Evolutionary conservation across 2,888 invertebrate species (phyloP).

Genomic region (Himalopsyche anomala): DNA sequence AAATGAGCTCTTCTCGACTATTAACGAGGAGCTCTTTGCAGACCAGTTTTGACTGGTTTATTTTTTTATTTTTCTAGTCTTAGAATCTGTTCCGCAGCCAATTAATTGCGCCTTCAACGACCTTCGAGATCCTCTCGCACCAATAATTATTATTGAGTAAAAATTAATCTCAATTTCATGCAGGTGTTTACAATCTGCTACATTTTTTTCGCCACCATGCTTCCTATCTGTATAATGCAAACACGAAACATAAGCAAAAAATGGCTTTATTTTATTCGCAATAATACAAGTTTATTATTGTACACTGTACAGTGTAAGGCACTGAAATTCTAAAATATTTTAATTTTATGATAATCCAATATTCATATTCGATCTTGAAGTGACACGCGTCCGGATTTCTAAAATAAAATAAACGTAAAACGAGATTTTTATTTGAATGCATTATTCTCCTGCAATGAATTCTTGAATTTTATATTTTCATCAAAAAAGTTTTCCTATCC

Average conservation of each 20-base stretch:
- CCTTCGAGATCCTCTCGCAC: constrained; percentile 6
- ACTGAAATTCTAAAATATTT: too few species aligned
- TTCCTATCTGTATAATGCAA: not conserved
- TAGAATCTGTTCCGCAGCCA: constrained; percentile 35
- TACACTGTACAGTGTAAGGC: too few species aligned
- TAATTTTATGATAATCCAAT: too few species aligned
- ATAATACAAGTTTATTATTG: too few species aligned
- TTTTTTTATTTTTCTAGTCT: constrained; percentile 28
- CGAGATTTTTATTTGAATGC: too few species aligned
- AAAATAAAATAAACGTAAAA: too few species aligned
- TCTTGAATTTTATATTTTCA: too few species aligned
- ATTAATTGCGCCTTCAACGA: constrained; percentile 18
- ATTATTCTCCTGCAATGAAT: too few species aligned
- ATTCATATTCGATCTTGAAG: too few species aligned
- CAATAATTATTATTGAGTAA: constrained; percentile 13
- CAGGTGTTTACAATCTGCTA: constrained; percentile 14
- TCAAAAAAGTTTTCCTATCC: too few species aligned
- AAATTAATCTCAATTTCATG: constrained; percentile 27
- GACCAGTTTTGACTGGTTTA: constrained; percentile 14
- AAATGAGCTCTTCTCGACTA: constrained; percentile 8
- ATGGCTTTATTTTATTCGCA: not conserved
- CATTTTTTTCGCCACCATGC: not conserved
- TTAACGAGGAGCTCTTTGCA: not conserved
- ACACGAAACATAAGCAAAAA: not conserved
- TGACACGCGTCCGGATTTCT: too few species aligned